Conservation (phyloP, 1,140 invertebrate species). For the Orussus abietinus region DNA sequence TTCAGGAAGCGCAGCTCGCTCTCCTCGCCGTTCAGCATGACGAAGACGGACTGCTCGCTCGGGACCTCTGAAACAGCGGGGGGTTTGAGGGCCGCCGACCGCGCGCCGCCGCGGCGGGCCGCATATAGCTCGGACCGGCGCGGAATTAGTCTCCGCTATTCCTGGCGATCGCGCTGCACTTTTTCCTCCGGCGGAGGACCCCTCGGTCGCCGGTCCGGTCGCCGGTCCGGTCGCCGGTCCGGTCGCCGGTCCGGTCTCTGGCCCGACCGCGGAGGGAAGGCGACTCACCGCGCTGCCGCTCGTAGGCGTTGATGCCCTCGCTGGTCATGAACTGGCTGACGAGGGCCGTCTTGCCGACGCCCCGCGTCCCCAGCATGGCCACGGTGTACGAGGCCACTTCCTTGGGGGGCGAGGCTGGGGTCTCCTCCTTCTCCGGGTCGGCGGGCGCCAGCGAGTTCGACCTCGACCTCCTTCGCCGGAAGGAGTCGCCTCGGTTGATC, state of each 20-base stretch:
- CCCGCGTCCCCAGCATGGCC: conserved; percentile 77
- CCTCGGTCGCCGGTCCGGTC: no score
- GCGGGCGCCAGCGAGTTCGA: conserved; percentile 63
- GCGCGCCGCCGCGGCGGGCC: no score
- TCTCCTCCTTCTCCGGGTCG: conserved; percentile 32
- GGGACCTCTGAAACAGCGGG: conserved; percentile 61
- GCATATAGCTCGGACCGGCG: no score
- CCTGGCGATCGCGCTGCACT: no score
- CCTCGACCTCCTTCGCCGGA: conserved; percentile 71
- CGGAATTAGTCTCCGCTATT: no score
- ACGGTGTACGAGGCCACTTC: conserved; percentile 66
- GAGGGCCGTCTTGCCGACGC: conserved; percentile 87
- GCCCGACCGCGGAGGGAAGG: neutral
- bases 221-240: no score
- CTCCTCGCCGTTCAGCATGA: conserved; percentile 86
- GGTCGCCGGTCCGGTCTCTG: no score
- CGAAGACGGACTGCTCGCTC: conserved; percentile 76
- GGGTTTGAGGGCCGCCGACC: conserved; percentile 55
- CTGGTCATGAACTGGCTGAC: conserved; percentile 92
- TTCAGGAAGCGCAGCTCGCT: conserved; percentile 81
- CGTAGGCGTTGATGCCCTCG: conserved; percentile 91
- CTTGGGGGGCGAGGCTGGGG: conserved; percentile 50
- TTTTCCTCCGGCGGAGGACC: no score
- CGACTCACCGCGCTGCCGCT: conserved; percentile 69
- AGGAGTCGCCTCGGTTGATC: conserved; percentile 85